Base-by-base conservation (phyloP, 2,113 vertebrate genomes). In the Jaculus jaculus region DNA sequence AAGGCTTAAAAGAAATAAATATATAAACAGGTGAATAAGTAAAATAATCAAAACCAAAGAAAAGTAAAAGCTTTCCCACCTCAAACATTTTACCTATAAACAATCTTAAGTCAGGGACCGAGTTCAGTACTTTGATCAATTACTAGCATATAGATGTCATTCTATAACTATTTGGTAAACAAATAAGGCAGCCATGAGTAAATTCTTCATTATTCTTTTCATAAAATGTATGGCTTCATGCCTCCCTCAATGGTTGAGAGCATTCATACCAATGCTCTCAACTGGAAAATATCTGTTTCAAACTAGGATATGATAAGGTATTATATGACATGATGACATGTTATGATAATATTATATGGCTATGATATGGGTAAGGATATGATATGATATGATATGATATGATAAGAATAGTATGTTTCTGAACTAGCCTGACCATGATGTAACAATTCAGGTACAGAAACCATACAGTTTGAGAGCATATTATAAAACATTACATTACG, bases 1-100 rank as follows among this genome's bases (percentile, higher is more conserved):
- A 80, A 84, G 51, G 39, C 61, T 93, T 74, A 68, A 89, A 77
- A 80, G 28, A 92, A 92, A 79, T 60, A 87, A 87, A 71, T 80
- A 84, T 77, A 0, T 30, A 87, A 84, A 72, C 30, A 87, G 87
- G 26, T 63, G 47, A 72, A 79, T 2, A 71, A 80, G 3, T 4
- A 71, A 84, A 74, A 3, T 2, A 51, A 84, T 58, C 23, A 82
- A 81, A 68, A 72, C 32, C 9, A 42, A 17, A 42, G 66, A 73
- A 26, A 87, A 81, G 26, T 51, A 47, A 81, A 89, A 72, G 13
- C 0, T 65, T 86, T 34, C 30, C 39, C 0, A 11, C 16, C 47
- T 91, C 63, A 93, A 24, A 84, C 66, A 82, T 83, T 93, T 89
- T 24, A 93, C 34, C 2, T 72, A 28, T 30, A 90, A 87, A 83